Evolutionary conservation across 2,888 invertebrate genomes (phyloP), one percentile per base, ranked within the genome.

Genomic region (Tenthredo livida): DNA sequence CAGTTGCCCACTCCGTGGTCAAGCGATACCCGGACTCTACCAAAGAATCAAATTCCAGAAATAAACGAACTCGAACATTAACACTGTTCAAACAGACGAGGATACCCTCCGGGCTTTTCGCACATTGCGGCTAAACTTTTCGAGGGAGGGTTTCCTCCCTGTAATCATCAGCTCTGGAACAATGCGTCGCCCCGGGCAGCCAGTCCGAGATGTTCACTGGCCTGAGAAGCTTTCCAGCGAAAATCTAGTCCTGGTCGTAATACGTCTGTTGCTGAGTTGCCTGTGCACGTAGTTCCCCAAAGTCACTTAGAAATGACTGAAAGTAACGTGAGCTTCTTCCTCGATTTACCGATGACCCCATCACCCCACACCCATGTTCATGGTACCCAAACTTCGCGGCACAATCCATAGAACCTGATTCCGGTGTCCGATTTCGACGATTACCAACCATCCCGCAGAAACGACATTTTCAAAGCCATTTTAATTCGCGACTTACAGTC

Each of bases 141-240:
- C 40, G n/a, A 40, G 37, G 15, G n/a, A 73, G 43, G 43, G 73
- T 47, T 25, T n/a, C 12, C 17, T 70, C 67, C 85, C 87, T 88
- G 88, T 90, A 91, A 91, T 92, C 91, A 92, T 88, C 88, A 88
- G 86, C 86, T 87, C 87, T 89, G 88, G 88, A 89, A 91, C 91
- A 91, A 91, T 92, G 89, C 88, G 88, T 25, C 73, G 86, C 88
- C 88, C 77, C 50, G 15, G 87, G 84, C 88, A 85, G 86, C 84
- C 88, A 85, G 58, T 84, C 84, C 80, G 85, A 86, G 25, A 12
- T 15, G 10, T 40, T 25, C 21, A n/a, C 2, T 9, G 33, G 15
- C 33, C 10, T 73, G 7, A 43, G 10, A 43, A 25, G 43, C 25
- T 73, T 12, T 17, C 1, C 6, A 25, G 0, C n/a, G 40, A 25